Conservation (phyloP, 2,113 vertebrate species). For the Trogon surrucura region DNA sequence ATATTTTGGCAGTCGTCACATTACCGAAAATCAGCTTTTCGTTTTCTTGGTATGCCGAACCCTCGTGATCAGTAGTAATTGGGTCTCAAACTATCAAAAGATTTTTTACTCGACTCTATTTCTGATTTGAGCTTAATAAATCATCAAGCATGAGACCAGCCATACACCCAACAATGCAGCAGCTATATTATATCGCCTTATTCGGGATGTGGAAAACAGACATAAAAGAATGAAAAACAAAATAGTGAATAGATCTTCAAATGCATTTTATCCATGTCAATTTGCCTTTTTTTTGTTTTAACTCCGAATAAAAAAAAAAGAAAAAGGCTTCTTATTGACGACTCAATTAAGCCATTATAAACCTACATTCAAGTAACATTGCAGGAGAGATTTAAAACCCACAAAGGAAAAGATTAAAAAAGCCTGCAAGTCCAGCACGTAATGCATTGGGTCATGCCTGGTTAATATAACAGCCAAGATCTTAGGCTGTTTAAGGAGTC, state of each 20-base stretch:
- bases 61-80: constrained; percentile 23
- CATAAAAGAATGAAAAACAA: constrained; percentile 58
- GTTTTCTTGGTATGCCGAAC: constrained; percentile 23
- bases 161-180: constrained; percentile 15
- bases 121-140: constrained; percentile 44
- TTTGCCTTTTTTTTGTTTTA: constrained; percentile 29
- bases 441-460: constrained; percentile 36
- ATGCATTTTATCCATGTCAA: constrained; percentile 54
- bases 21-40: constrained; percentile 59
- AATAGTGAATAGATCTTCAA: constrained; percentile 55
- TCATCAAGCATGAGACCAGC: background rate
- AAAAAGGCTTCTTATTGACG: constrained; percentile 53
- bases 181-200: constrained; percentile 32
- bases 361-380: constrained; percentile 65
- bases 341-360: constrained; percentile 68
- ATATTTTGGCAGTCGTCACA: constrained; percentile 51
- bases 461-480: constrained; percentile 60
- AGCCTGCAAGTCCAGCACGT: constrained; percentile 54
- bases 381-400: constrained; percentile 63
- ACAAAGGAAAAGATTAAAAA: constrained; percentile 64
- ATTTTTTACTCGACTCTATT: background rate
- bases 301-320: background rate
- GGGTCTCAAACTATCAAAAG: constrained; percentile 54
- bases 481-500: constrained; percentile 42
- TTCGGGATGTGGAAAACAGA: constrained; percentile 23